Evolutionary conservation across 1,140 invertebrate species (phyloP).

Genomic region (Drosophila takahashii): DNA sequence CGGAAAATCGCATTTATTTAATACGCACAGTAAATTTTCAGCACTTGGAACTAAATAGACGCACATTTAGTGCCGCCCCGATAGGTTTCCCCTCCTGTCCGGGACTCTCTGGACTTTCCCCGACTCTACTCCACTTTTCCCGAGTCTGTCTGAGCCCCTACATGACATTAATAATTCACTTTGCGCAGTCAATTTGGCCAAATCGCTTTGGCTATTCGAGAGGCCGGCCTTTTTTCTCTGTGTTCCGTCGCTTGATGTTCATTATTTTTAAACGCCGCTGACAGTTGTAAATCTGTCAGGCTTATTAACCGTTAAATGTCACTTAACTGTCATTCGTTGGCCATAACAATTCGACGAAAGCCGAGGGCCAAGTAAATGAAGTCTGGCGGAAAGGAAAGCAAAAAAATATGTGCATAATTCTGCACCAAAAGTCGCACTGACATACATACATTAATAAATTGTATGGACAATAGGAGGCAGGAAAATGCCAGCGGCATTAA

Average conservation of each 20-base stretch:
- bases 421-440: slow-evolving; percentile 46
- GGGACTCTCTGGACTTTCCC: too few relatives aligned
- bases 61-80: slow-evolving; percentile 74
- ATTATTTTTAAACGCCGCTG: slow-evolving; percentile 79
- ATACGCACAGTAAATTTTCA: slow-evolving; percentile 79
- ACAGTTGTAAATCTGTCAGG: slow-evolving; percentile 83
- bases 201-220: slow-evolving; percentile 69
- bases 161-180: slow-evolving; percentile 83
- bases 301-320: slow-evolving; percentile 83
- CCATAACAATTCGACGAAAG: slow-evolving; percentile 45
- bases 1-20: slow-evolving; percentile 81
- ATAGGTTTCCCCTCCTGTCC: slow-evolving; percentile 35
- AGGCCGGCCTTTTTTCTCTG: slow-evolving; percentile 9
- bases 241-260: slow-evolving; percentile 59
- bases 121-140: not conserved
- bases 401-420: slow-evolving; percentile 79
- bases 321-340: slow-evolving; percentile 79
- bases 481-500: slow-evolving; percentile 46
- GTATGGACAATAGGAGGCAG: slow-evolving; percentile 14
- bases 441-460: slow-evolving; percentile 42
- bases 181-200: slow-evolving; percentile 80
- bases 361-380: slow-evolving; percentile 42
- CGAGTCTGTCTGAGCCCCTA: slow-evolving; percentile 25
- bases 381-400: slow-evolving; percentile 23
- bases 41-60: slow-evolving; percentile 81